phyloP scores from a whole-genome alignment of 2,888 invertebrate species.

The Catocala fraxini region DNA sequence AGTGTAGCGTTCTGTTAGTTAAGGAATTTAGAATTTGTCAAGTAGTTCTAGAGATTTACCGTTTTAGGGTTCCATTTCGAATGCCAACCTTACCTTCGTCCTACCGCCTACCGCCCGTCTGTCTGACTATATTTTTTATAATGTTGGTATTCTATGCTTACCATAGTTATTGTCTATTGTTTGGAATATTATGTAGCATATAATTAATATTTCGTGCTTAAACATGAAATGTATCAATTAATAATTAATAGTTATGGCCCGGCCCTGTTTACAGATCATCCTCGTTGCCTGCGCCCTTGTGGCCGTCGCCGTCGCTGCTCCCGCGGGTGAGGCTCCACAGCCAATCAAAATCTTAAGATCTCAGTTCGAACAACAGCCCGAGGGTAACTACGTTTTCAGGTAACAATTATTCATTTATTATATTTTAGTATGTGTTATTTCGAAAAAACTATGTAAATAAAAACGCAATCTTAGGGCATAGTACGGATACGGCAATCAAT shows the following conservation, averaged over 20 bases:
- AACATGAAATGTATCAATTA: neutral
- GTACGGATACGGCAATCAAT: neutral
- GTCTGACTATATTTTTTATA: too few species aligned
- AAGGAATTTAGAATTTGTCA: too few species aligned
- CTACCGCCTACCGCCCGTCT: too few species aligned
- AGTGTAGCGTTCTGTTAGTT: too few species aligned
- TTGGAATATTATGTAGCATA: neutral
- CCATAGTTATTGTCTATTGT: neutral
- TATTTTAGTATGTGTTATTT: too few species aligned
- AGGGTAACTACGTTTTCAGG: slow-evolving; percentile 3
- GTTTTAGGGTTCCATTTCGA: too few species aligned
- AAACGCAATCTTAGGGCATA: neutral
- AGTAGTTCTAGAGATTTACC: too few species aligned
- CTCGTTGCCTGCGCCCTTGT: slow-evolving; percentile 69
- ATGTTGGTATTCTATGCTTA: too few species aligned
- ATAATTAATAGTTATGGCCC: neutral
- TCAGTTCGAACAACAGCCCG: neutral
- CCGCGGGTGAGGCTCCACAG: slow-evolving; percentile 45
- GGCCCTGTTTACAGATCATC: slow-evolving; percentile 37
- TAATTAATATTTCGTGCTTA: neutral
- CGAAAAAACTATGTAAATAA: too few species aligned
- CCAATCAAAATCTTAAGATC: slow-evolving; percentile 8
- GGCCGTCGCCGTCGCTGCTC: slow-evolving; percentile 67
- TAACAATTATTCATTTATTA: neutral
- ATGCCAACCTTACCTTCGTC: too few species aligned